Evolutionary conservation across 2,888 invertebrate species (phyloP).

Genomic region (Lapara coniferarum): DNA sequence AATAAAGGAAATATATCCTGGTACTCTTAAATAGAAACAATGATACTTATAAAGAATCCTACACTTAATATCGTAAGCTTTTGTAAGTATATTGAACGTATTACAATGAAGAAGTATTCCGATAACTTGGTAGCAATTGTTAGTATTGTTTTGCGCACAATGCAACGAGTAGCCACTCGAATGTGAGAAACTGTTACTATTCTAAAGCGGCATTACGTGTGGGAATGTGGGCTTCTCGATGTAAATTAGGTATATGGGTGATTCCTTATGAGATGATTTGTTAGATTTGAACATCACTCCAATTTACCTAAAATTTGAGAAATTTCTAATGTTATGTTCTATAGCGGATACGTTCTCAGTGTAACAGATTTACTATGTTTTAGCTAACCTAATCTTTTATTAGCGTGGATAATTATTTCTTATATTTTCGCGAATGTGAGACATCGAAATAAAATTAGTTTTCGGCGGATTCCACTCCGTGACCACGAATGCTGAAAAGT

Average conservation of each 20-base stretch:
- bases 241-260: slow-evolving; percentile 33
- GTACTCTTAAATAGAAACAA: slow-evolving; percentile 26
- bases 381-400: too few relatives aligned
- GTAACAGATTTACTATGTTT: too few relatives aligned
- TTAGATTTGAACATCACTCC: too few relatives aligned
- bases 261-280: slow-evolving; percentile 24
- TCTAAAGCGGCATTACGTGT: slow-evolving; percentile 53
- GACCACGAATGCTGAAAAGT: too few relatives aligned
- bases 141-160: slow-evolving; percentile 69
- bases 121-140: slow-evolving; percentile 61
- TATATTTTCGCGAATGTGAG: too few relatives aligned
- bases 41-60: slow-evolving; percentile 52
- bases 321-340: too few relatives aligned
- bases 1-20: slow-evolving; percentile 24
- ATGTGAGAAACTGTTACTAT: slow-evolving; percentile 76
- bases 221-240: slow-evolving; percentile 66
- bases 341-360: too few relatives aligned
- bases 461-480: too few relatives aligned
- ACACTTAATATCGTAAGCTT: slow-evolving; percentile 53
- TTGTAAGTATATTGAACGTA: slow-evolving; percentile 53
- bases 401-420: too few relatives aligned
- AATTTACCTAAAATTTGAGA: too few relatives aligned
- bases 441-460: too few relatives aligned
- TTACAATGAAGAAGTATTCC: slow-evolving; percentile 59
- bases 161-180: slow-evolving; percentile 61